A percentile compares a stretch with the other conserved stretches of the same genome.
Evolutionary conservation across 2,113 vertebrate genomes (phyloP).

Genomic region (Aptenodytes forsteri): DNA sequence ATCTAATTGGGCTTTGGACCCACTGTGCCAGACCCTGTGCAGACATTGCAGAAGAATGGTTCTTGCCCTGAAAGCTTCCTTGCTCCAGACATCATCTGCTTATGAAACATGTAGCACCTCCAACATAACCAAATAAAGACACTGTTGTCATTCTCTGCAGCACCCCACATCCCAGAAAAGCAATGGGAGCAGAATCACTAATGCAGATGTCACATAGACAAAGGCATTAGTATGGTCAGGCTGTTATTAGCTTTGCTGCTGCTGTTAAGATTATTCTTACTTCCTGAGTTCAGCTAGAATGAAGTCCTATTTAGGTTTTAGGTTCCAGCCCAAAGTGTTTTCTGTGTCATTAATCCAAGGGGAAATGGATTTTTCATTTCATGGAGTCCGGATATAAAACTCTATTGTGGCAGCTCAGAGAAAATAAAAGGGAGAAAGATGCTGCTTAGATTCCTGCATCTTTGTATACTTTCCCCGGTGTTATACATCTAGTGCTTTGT

Average conservation of each 20-base stretch:
- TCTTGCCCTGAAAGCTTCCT: neutral
- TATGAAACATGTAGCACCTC: neutral
- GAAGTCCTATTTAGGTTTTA: neutral
- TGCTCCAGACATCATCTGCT: neutral
- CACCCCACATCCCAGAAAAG: neutral
- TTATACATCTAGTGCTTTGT: neutral
- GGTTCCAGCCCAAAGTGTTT: neutral
- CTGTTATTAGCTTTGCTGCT: neutral
- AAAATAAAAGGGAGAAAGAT: neutral
- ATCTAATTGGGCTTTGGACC: neutral
- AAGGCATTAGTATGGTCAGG: neutral
- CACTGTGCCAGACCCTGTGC: neutral
- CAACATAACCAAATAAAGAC: neutral
- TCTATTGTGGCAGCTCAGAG: neutral
- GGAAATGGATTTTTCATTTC: slow-evolving; percentile 48
- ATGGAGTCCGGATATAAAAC: neutral
- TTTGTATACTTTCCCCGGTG: neutral
- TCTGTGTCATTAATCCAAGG: slow-evolving; percentile 2
- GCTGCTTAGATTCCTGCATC: neutral
- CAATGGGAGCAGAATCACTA: neutral
- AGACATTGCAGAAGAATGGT: neutral
- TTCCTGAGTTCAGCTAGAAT: neutral
- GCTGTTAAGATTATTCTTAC: neutral
- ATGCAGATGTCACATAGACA: neutral
- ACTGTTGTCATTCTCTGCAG: neutral